Evolutionary conservation across 2,888 invertebrate genomes (phyloP).

Genomic region (Myopa testacea): DNA sequence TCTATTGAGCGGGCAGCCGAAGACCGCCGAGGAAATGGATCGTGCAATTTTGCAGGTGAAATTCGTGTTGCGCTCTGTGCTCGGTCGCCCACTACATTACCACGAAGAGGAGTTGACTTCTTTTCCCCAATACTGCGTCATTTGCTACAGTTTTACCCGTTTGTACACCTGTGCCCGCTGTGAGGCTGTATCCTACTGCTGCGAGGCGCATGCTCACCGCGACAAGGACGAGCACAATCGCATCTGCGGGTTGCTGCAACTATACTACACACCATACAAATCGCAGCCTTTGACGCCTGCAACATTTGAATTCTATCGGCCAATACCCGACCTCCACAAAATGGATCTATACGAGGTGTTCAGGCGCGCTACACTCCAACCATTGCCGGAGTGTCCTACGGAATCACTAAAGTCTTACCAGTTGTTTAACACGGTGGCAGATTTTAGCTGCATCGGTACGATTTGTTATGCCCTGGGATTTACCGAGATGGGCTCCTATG

Average conservation of each 20-base stretch:
- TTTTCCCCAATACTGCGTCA: conserved; percentile 55
- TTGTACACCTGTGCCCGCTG: conserved; percentile 52
- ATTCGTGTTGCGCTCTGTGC: conserved; percentile 46
- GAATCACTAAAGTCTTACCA: conserved; percentile 50
- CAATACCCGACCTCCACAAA: conserved; percentile 43
- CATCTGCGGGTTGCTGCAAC: conserved; percentile 53
- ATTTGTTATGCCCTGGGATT: conserved; percentile 53
- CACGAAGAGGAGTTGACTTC: conserved; percentile 59
- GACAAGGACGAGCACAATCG: conserved; percentile 50
- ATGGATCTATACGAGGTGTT: conserved; percentile 52
- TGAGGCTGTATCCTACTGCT: conserved; percentile 57
- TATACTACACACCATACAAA: conserved; percentile 57
- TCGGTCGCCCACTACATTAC: conserved; percentile 51
- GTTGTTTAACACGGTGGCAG: conserved; percentile 53
- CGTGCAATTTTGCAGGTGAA: conserved; percentile 52
- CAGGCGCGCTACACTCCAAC: conserved; percentile 45
- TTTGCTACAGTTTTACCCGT: conserved; percentile 53
- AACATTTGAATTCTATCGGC: conserved; percentile 36
- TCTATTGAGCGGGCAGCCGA: conserved; percentile 48
- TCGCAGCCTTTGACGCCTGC: conserved; percentile 31
- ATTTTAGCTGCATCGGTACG: conserved; percentile 59
- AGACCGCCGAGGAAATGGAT: conserved; percentile 49
- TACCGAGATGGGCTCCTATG: conserved; percentile 39
- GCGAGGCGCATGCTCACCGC: conserved; percentile 49
- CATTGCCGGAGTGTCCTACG: conserved; percentile 47